Conservation (phyloP, 2,888 invertebrate species). For the Cantharis flavilabris region DNA sequence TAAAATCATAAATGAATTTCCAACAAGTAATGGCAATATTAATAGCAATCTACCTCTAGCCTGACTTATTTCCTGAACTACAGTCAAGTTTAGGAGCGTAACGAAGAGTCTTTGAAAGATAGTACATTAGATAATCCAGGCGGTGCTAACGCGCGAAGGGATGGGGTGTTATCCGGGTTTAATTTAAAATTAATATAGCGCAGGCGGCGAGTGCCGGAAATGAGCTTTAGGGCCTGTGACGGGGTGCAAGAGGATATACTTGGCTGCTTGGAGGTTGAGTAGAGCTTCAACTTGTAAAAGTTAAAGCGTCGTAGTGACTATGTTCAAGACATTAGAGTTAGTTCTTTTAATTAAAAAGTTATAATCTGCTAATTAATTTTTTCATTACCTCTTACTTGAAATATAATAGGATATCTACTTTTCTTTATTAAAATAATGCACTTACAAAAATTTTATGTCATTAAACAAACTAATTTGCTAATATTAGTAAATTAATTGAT, state of each 20-base stretch:
- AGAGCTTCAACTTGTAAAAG: slow-evolving; percentile 23
- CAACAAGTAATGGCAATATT: slow-evolving; percentile 51
- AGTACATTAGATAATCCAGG: slow-evolving; percentile 52
- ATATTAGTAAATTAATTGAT: background rate
- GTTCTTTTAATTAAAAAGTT: slow-evolving; percentile 22
- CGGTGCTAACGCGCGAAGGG: slow-evolving; percentile 37
- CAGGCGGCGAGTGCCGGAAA: slow-evolving; percentile 70
- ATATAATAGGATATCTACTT: background rate
- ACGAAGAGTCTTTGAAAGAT: slow-evolving; percentile 46
- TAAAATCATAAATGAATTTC: slow-evolving; percentile 45
- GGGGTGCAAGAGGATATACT: slow-evolving; percentile 35
- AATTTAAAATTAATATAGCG: slow-evolving; percentile 74
- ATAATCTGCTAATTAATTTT: slow-evolving; percentile 5
- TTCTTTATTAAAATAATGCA: background rate
- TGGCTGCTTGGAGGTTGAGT: slow-evolving; percentile 10
- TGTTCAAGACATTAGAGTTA: slow-evolving; percentile 18
- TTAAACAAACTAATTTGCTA: background rate
- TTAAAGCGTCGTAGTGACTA: slow-evolving; percentile 15
- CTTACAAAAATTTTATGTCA: background rate
- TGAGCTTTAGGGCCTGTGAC: slow-evolving; percentile 64
- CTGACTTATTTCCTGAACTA: slow-evolving; percentile 53
- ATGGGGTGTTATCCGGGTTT: slow-evolving; percentile 62
- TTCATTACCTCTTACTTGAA: background rate
- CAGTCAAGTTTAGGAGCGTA: slow-evolving; percentile 36
- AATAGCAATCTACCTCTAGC: slow-evolving; percentile 54